These are phyloP conservation scores for Drosophila fuyamai DNA, from an alignment of 1,140 invertebrate species.

Conservation along the genomic window DNA sequence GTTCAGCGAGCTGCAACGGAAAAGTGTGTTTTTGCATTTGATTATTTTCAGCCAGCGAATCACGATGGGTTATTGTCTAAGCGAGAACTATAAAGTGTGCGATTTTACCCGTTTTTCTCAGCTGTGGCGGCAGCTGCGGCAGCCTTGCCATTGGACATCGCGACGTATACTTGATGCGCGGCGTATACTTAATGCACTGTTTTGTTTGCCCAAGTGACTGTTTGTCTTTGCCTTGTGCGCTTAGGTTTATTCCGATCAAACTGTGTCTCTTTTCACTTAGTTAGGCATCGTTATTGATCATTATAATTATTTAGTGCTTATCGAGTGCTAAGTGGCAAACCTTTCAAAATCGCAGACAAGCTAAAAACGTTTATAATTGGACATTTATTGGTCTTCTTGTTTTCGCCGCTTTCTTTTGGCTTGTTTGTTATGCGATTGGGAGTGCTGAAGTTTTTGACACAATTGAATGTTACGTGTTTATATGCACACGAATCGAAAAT, in stretches of 20 bases:
- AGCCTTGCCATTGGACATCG: constrained; percentile 63
- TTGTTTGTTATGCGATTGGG: constrained; percentile 54
- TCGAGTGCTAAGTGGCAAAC: constrained; percentile 42
- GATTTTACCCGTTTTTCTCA: constrained; percentile 75
- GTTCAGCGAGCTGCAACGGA: constrained; percentile 62
- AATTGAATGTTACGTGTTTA: constrained; percentile 71
- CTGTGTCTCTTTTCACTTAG: constrained; percentile 22
- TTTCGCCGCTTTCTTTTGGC: constrained; percentile 49
- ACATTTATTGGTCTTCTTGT: constrained; percentile 39
- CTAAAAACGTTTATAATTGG: constrained; percentile 43
- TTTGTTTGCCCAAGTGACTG: constrained; percentile 27
- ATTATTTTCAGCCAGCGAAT: constrained; percentile 27
- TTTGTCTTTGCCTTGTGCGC: constrained; percentile 13
- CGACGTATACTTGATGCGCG: constrained; percentile 47
- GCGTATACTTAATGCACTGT: constrained; percentile 26
- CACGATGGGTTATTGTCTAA: constrained; percentile 28
- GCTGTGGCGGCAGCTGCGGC: constrained; percentile 34
- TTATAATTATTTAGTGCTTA: constrained; percentile 25
- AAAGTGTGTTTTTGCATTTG: constrained; percentile 34
- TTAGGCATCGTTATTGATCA: constrained; percentile 23
- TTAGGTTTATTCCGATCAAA: constrained; percentile 2
- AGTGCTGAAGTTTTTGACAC: constrained; percentile 52
- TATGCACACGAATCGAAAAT: constrained; percentile 47
- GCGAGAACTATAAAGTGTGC: constrained; percentile 14
- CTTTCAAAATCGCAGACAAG: constrained; percentile 24